phyloP scores from a whole-genome alignment of 2,888 invertebrate species.

The Rosalia funebris region DNA sequence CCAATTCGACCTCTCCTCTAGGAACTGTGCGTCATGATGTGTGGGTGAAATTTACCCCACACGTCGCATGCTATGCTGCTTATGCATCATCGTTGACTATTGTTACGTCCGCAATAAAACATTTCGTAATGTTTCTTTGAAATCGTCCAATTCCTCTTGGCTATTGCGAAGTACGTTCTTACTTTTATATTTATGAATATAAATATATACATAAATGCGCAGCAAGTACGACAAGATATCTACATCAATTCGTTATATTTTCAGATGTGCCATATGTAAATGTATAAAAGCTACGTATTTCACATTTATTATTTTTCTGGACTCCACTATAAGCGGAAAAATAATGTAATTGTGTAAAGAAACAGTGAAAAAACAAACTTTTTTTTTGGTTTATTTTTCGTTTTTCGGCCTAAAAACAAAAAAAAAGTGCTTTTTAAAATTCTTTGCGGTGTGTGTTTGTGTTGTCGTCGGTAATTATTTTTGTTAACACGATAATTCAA shows the following conservation, averaged over 20 bases:
- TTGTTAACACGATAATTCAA: too few species aligned
- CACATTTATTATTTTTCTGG: too few species aligned
- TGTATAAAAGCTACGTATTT: background rate
- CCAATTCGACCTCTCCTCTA: constrained; percentile 31
- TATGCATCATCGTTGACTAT: constrained; percentile 28
- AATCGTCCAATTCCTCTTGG: constrained; percentile 19
- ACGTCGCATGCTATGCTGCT: constrained; percentile 16
- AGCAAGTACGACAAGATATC: background rate
- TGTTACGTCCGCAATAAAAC: constrained; percentile 21
- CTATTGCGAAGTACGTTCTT: constrained; percentile 2
- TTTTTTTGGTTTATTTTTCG: too few species aligned
- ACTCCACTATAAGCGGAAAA: too few species aligned
- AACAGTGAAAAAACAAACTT: too few species aligned
- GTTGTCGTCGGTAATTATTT: too few species aligned
- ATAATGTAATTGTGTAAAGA: too few species aligned
- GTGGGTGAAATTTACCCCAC: constrained; percentile 24
- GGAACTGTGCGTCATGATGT: constrained; percentile 35
- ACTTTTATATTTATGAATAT: background rate
- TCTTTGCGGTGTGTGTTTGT: too few species aligned
- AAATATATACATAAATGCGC: background rate
- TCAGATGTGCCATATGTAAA: background rate
- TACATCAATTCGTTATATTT: background rate
- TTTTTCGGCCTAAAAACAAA: too few species aligned
- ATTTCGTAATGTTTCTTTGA: constrained; percentile 20
- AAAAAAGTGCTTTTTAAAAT: too few species aligned